Conservation (phyloP, 2,113 vertebrate species). For the Hystrix brachyura region DNA sequence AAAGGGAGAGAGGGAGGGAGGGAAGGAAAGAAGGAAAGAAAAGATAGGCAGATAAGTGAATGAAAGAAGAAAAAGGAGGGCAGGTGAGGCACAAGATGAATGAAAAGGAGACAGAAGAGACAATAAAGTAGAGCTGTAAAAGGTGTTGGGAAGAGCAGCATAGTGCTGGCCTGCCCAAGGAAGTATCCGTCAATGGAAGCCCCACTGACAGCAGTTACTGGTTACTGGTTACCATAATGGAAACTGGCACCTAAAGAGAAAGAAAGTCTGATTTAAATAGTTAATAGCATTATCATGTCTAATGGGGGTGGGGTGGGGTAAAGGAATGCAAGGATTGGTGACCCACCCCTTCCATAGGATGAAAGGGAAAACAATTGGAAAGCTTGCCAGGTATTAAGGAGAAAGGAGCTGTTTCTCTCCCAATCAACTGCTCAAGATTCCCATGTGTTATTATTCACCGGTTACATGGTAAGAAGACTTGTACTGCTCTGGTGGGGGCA, state of each 20-base stretch:
- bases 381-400: constrained; percentile 73
- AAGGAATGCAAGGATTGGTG: constrained; percentile 71
- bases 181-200: constrained; percentile 52
- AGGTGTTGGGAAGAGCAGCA: constrained; percentile 3
- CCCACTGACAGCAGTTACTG: constrained; percentile 65
- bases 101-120: constrained; percentile 23
- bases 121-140: constrained; percentile 28
- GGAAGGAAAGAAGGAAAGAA: background rate
- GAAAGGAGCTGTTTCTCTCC: constrained; percentile 61
- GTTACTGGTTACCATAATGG: constrained; percentile 60
- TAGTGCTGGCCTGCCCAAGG: constrained; percentile 55
- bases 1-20: constrained; percentile 30
- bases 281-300: constrained; percentile 81
- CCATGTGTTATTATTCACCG: background rate
- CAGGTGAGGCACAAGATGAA: constrained; percentile 1
- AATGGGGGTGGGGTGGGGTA: constrained; percentile 11
- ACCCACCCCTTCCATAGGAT: constrained; percentile 64
- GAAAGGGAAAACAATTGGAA: constrained; percentile 67
- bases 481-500: background rate
- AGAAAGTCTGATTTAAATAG: constrained; percentile 80
- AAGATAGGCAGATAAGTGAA: background rate
- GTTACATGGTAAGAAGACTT: constrained; percentile 3
- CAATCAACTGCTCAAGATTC: background rate
- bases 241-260: constrained; percentile 69
- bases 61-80: constrained; percentile 32